Percentiles rank a stretch among this genome's conserved stretches.
These are phyloP conservation scores for Abrostola triplasia DNA, from an alignment of 2,888 invertebrate genomes.

Conservation along the genomic window DNA sequence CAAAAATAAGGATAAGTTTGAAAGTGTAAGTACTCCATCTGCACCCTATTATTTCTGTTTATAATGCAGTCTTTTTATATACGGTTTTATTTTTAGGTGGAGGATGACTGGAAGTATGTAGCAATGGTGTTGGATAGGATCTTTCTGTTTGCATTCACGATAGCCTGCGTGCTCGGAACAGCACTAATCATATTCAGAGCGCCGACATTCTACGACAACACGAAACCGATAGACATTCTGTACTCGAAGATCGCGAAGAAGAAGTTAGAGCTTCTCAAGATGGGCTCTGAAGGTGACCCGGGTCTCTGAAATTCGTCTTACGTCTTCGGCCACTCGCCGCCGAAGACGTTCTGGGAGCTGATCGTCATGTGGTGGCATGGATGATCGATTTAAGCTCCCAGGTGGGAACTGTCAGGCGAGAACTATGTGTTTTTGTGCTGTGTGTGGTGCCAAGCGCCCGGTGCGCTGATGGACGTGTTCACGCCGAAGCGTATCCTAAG, in stretches of 20 bases:
- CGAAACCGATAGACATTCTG: conserved; percentile 95
- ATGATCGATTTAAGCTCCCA: conserved; percentile 85
- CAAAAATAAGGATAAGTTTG: conserved; percentile 97
- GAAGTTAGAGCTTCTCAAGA: conserved; percentile 95
- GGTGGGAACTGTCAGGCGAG: conserved; percentile 82
- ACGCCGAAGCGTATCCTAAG: conserved; percentile 79
- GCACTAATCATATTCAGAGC: conserved; percentile 96
- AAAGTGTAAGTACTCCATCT: conserved; percentile 92
- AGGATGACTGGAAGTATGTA: conserved; percentile 99
- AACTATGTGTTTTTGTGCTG: conserved; percentile 79
- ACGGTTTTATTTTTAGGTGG: conserved; percentile 89
- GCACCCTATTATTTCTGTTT: conserved; percentile 6
- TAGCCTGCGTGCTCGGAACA: conserved; percentile 97
- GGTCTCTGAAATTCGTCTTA: conserved; percentile 91
- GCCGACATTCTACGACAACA: conserved; percentile 96
- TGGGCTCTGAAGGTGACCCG: conserved; percentile 92
- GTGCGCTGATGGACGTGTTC: conserved; percentile 77
- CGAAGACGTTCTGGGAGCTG: conserved; percentile 90
- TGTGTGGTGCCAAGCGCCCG: conserved; percentile 85
- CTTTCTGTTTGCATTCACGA: conserved; percentile 98
- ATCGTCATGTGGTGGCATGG: conserved; percentile 89
- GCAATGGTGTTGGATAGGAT: conserved; percentile 98
- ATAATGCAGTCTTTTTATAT: conserved; percentile 10
- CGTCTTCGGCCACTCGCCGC: conserved; percentile 91
- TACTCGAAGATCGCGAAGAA: conserved; percentile 97